Evolutionary conservation across 2,888 invertebrate genomes (phyloP).

Genomic region (Adelphocoris suturalis): DNA sequence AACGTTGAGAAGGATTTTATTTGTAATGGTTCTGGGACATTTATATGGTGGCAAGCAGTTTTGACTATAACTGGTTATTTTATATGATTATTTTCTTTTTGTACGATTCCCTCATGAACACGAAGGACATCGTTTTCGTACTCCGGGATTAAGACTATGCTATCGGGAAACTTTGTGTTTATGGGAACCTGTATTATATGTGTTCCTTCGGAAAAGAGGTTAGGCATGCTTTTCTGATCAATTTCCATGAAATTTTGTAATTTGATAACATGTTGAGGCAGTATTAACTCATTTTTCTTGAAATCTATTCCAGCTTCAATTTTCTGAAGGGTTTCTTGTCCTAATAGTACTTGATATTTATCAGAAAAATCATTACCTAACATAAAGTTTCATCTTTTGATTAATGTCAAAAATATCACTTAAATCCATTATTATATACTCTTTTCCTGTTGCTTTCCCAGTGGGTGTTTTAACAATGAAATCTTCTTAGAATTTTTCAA

Average conservation of each 20-base stretch:
- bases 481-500: too few relatives aligned
- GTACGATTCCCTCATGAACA: neutral
- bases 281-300: neutral
- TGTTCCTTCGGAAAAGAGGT: neutral
- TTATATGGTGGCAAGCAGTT: too few relatives aligned
- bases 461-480: too few relatives aligned
- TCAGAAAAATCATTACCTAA: slow-evolving; percentile 43
- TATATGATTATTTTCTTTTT: too few relatives aligned
- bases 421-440: neutral
- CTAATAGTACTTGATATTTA: slow-evolving; percentile 41
- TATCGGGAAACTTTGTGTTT: neutral
- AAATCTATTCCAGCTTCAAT: neutral
- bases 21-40: too few relatives aligned
- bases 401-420: neutral
- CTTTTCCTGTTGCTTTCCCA: too few relatives aligned
- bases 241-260: neutral
- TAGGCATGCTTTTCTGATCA: neutral
- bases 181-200: neutral
- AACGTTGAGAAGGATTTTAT: too few relatives aligned
- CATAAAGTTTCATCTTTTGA: neutral
- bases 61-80: too few relatives aligned
- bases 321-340: slow-evolving; percentile 16
- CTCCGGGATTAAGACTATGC: neutral
- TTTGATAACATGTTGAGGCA: neutral
- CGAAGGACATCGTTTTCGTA: neutral